A percentile compares a stretch with the other conserved stretches of the same genome.
These are phyloP conservation scores for Nematolebias whitei DNA, from an alignment of 2,113 vertebrate genomes.

Conservation along the genomic window DNA sequence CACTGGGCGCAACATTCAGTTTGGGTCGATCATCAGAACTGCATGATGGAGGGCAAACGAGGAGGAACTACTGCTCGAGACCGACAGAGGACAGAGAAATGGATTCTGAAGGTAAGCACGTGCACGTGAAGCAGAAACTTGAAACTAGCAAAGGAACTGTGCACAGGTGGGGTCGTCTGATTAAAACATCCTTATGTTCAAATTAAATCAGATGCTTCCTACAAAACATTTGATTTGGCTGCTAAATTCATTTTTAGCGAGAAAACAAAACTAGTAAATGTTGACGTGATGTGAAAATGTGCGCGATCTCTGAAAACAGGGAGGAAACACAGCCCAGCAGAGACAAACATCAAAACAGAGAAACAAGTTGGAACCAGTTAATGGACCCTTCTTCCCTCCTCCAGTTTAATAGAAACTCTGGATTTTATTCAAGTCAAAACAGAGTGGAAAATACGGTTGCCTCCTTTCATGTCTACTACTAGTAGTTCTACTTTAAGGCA, in stretches of 20 bases:
- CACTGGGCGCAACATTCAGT: no score
- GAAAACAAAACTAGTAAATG: slow-evolving; percentile 21
- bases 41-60: background rate
- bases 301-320: slow-evolving; percentile 19
- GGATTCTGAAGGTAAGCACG: slow-evolving; percentile 34
- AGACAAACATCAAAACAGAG: slow-evolving; percentile 37
- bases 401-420: slow-evolving; percentile 71
- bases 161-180: background rate
- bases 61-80: slow-evolving; percentile 1
- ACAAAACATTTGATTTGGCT: background rate
- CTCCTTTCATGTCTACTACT: slow-evolving; percentile 18
- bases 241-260: background rate
- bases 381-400: slow-evolving; percentile 46
- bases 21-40: no score
- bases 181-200: background rate
- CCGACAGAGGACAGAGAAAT: slow-evolving; percentile 17
- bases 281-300: slow-evolving; percentile 25
- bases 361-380: slow-evolving; percentile 61
- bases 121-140: slow-evolving; percentile 31
- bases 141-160: slow-evolving; percentile 44
- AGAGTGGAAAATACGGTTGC: slow-evolving; percentile 54
- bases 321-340: slow-evolving; percentile 30
- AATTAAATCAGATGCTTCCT: background rate
- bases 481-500: slow-evolving; percentile 36
- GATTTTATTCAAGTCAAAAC: slow-evolving; percentile 76